phyloP scores from a whole-genome alignment of 2,113 vertebrate genomes.

The Peromyscus polionotus region DNA sequence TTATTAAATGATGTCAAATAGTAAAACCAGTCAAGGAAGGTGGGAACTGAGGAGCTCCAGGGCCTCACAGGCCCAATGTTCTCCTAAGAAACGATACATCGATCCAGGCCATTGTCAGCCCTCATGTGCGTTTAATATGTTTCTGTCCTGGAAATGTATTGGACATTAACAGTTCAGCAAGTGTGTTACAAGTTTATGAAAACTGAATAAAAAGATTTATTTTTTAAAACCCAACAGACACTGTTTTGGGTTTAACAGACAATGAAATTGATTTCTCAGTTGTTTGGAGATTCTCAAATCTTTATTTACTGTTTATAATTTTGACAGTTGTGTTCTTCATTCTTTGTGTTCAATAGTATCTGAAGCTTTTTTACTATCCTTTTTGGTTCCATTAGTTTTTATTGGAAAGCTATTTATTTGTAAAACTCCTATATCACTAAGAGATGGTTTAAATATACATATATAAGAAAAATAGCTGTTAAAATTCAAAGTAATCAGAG shows the following conservation, averaged over 20 bases:
- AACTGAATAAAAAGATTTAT: slow-evolving; percentile 35
- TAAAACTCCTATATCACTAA: neutral
- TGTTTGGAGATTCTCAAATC: slow-evolving; percentile 4
- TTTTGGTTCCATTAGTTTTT: slow-evolving; percentile 41
- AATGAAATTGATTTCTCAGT: slow-evolving; percentile 52
- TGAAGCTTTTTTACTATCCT: neutral
- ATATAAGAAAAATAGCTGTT: neutral
- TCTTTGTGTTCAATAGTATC: neutral
- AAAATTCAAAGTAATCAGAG: slow-evolving; percentile 22
- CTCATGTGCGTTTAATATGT: neutral
- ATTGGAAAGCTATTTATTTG: neutral
- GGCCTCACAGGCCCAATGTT: neutral
- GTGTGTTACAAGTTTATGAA: slow-evolving; percentile 14
- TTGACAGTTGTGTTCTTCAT: neutral
- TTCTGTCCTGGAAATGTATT: neutral
- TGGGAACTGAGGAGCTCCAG: neutral
- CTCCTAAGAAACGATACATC: neutral
- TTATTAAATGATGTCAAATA: slow-evolving; percentile 20
- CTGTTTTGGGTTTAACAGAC: neutral
- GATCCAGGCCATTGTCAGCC: neutral
- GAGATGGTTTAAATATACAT: neutral
- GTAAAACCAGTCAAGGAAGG: neutral
- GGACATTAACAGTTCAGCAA: neutral
- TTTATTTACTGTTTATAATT: slow-evolving; percentile 39
- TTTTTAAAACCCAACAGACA: neutral